Evolutionary conservation across 2,113 vertebrate species (phyloP).

Genomic region (Lota lota): DNA sequence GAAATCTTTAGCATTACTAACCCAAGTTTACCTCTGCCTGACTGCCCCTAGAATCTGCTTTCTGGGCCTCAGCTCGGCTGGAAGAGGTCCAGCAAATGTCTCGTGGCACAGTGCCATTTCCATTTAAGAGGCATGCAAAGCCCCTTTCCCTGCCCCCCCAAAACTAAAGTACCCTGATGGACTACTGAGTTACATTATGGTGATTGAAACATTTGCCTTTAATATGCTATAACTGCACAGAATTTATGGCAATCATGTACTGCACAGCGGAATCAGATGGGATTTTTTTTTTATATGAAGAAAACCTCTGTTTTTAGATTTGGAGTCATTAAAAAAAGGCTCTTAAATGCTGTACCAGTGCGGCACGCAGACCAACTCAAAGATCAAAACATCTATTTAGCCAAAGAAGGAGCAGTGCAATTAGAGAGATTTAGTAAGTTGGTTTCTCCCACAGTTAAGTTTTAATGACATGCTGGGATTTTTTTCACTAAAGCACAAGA

Average conservation of each 20-base stretch:
- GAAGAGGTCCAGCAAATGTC: neutral
- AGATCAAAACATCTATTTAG: constrained; percentile 37
- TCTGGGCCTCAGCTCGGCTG: constrained; percentile 10
- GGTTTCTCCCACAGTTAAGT: constrained; percentile 44
- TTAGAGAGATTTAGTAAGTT: constrained; percentile 54
- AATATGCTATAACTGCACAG: neutral
- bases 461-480: constrained; percentile 52
- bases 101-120: constrained; percentile 12
- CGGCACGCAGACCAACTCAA: constrained; percentile 25
- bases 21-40: constrained; percentile 19
- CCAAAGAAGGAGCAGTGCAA: constrained; percentile 38
- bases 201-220: constrained; percentile 13
- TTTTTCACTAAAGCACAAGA: constrained; percentile 43
- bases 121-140: constrained; percentile 2
- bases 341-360: constrained; percentile 18
- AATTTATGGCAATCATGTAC: constrained; percentile 4
- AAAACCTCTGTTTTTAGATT: constrained; percentile 7
- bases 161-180: constrained; percentile 19
- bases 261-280: constrained; percentile 15
- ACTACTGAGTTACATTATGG: constrained; percentile 23
- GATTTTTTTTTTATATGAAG: neutral
- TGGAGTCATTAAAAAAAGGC: constrained; percentile 6
- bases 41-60: constrained; percentile 21
- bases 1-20: constrained; percentile 16
- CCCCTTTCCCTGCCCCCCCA: constrained; percentile 2